Base-by-base conservation (phyloP, 1,140 invertebrate species). In the Drosophila nebulosa region DNA sequence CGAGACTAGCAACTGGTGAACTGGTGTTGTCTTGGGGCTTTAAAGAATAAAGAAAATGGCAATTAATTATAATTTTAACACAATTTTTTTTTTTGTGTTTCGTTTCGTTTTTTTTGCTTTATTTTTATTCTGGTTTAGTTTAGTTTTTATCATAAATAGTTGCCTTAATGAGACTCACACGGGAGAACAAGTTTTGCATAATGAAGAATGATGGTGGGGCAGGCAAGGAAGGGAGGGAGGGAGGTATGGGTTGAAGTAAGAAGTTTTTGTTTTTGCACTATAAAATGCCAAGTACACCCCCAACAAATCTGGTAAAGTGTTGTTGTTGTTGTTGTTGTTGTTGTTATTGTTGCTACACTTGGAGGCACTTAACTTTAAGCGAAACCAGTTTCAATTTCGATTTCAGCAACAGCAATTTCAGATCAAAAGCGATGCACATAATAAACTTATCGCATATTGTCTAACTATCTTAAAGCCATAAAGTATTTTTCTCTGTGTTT, bases 51-150 rank as follows among this genome's bases (percentile, higher is more conserved):
- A 30, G 22, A 66, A 50, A 65, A 66, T 60, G 63, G 69, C 69
- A 81, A 88, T 86, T 81, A 86, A 81, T 86, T 88, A 86, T 64
- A 64, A 51, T 62, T 68, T 69, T 55, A 67, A 66, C 67, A 70
- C 59, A 79, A 26, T 59, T 7, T 59, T 10, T 59, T 16, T 16
- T 42, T 59, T 16, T 16, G 24, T 59, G 35, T 55, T 69, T 18
- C 50, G 18, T 6, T 46, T 4, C 10, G 7, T 21, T 50, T 10
- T 18, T 51, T 63, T 63, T 68, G 32, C 58, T 69, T 52, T n/a
- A 26, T n/a, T 10, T 35, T 60, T 70, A 53, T 21, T 46, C 27
- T 30, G 21, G 12, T 59, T 50, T 6, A 9, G 9, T 21, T 51
- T 12, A 14, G 14, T 36, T 62, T 70, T 63, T 22, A 21, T 46